Evolutionary conservation across 2,888 invertebrate species (phyloP).

Genomic region (Hyles lineata): DNA sequence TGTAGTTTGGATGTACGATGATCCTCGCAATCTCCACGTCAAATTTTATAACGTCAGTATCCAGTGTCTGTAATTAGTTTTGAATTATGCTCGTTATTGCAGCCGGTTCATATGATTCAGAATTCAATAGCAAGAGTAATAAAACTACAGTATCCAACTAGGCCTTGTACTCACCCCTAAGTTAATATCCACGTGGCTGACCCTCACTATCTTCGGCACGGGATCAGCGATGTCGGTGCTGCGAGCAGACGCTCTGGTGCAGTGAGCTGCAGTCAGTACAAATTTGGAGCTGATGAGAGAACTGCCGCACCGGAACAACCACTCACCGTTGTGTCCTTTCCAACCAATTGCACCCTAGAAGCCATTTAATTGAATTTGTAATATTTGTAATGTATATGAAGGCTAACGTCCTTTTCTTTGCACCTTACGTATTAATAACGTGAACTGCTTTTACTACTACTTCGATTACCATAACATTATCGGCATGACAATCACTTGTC

Average conservation of each 20-base stretch:
- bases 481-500: no score
- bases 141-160: slow-evolving; percentile 34
- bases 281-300: slow-evolving; percentile 86
- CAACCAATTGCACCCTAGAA: slow-evolving; percentile 68
- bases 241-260: slow-evolving; percentile 60
- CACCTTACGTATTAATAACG: no score
- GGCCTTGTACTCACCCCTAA: no score
- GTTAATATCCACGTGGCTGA: slow-evolving; percentile 60
- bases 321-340: slow-evolving; percentile 52
- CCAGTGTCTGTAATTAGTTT: no score
- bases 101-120: no score
- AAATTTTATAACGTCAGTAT: slow-evolving; percentile 1
- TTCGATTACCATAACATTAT: no score
- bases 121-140: no score
- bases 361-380: no score
- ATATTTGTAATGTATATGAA: no score
- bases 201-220: slow-evolving; percentile 61
- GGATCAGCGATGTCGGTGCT: slow-evolving; percentile 52
- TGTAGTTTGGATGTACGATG: slow-evolving; percentile 58
- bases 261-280: slow-evolving; percentile 89
- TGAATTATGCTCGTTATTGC: no score
- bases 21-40: slow-evolving; percentile 56
- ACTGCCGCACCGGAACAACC: slow-evolving; percentile 86
- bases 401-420: no score
- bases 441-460: no score